These are phyloP conservation scores for Lasioglossum oenotherae DNA, from an alignment of 2,888 invertebrate genomes.

Conservation along the genomic window DNA sequence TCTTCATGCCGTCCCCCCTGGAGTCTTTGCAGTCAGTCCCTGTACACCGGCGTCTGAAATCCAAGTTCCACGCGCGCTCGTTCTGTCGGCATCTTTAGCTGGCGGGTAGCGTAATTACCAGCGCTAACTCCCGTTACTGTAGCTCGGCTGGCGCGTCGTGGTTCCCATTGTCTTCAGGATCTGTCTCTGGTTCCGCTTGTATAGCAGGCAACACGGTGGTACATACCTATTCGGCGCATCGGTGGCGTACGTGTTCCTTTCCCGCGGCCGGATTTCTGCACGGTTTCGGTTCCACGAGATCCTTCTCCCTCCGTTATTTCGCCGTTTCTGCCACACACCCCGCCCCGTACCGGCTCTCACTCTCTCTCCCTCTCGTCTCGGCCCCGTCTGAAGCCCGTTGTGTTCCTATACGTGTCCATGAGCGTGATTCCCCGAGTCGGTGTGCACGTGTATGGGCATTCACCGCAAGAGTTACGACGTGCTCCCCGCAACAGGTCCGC, in stretches of 20 bases:
- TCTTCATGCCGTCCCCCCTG: constrained; percentile 34
- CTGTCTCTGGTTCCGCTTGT: constrained; percentile 36
- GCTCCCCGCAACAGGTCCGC: constrained; percentile 75
- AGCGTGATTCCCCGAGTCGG: constrained; percentile 54
- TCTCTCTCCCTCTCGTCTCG: constrained; percentile 4
- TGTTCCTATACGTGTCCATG: constrained; percentile 24
- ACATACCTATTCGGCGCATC: constrained; percentile 2
- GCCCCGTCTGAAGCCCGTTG: not conserved
- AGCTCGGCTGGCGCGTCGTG: constrained; percentile 64
- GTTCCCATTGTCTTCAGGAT: constrained; percentile 64
- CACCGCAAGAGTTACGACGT: constrained; percentile 71
- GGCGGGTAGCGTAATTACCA: constrained; percentile 70
- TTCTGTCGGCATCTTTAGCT: constrained; percentile 72
- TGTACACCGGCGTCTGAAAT: constrained; percentile 39
- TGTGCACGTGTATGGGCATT: constrained; percentile 59
- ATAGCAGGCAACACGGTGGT: constrained; percentile 15
- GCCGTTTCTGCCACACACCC: not conserved
- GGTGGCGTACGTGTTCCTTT: constrained; percentile 28
- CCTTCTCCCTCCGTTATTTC: not conserved
- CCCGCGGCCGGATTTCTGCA: constrained; percentile 27
- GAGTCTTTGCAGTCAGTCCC: constrained; percentile 34
- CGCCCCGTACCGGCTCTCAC: not conserved
- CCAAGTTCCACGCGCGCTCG: constrained; percentile 42
- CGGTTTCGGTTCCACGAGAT: constrained; percentile 3
- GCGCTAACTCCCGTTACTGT: constrained; percentile 76